phyloP scores from a whole-genome alignment of 2,797 vertebrate species.

The Thunnus albacares region DNA sequence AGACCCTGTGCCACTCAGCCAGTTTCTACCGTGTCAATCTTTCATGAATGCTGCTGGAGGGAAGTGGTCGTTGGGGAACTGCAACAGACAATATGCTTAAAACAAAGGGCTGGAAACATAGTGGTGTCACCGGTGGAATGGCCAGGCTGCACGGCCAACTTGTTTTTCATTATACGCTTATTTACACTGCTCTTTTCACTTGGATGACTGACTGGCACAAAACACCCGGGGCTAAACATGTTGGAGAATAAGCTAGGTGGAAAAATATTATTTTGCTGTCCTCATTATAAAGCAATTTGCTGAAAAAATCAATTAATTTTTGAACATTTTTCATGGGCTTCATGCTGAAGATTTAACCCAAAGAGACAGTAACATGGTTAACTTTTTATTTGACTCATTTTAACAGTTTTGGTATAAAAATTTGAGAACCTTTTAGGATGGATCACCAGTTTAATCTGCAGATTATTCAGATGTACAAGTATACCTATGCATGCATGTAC shows the following conservation, averaged over 20 bases:
- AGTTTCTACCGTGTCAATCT: slow-evolving; percentile 75
- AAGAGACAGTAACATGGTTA: not conserved
- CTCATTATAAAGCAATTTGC: slow-evolving; percentile 24
- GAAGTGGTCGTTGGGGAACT: slow-evolving; percentile 68
- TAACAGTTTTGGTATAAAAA: not conserved
- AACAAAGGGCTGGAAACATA: slow-evolving; percentile 65
- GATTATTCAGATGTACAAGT: not conserved
- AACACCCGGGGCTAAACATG: slow-evolving; percentile 43
- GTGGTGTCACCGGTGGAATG: slow-evolving; percentile 30
- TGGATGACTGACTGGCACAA: slow-evolving; percentile 51
- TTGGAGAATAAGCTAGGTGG: slow-evolving; percentile 11
- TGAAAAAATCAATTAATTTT: slow-evolving; percentile 33
- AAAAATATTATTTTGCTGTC: slow-evolving; percentile 11
- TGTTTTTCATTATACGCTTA: slow-evolving; percentile 67
- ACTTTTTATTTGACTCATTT: not conserved
- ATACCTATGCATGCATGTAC: not conserved
- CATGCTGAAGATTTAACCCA: slow-evolving; percentile 9
- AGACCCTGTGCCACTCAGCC: slow-evolving; percentile 74
- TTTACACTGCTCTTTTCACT: slow-evolving; percentile 54
- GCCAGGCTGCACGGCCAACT: slow-evolving; percentile 41
- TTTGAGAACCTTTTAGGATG: not conserved
- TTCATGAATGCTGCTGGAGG: slow-evolving; percentile 75
- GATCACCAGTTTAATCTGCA: not conserved
- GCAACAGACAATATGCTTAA: slow-evolving; percentile 63
- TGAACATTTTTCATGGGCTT: not conserved